Evolutionary conservation across 2,888 invertebrate species (phyloP).

Genomic region (Cryptus armator): DNA sequence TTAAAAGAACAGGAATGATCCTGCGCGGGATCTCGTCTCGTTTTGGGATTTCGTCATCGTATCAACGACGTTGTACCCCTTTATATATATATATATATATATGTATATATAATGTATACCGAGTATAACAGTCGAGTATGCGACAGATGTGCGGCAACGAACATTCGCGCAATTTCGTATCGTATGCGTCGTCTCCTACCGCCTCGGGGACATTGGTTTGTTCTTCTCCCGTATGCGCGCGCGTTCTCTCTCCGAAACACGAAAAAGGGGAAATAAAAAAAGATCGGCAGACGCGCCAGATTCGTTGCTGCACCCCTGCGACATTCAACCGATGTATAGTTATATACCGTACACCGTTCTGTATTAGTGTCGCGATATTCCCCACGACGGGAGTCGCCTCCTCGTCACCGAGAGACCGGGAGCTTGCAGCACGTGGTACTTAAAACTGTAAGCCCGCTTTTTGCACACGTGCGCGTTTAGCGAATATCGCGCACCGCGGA

Average conservation of each 20-base stretch:
- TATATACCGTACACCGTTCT: not conserved
- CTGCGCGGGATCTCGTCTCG: conserved; percentile 49
- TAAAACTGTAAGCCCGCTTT: conserved; percentile 21
- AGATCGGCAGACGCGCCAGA: conserved; percentile 61
- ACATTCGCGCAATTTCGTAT: conserved; percentile 37
- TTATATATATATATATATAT: not conserved
- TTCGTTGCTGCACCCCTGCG: conserved; percentile 54
- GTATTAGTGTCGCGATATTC: conserved; percentile 17
- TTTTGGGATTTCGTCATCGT: conserved; percentile 68
- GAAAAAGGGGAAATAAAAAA: conserved; percentile 34
- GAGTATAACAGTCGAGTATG: conserved; percentile 32
- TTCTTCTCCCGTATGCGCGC: not conserved
- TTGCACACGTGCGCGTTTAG: conserved; percentile 52
- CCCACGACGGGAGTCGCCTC: conserved; percentile 60
- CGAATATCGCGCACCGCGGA: conserved; percentile 26
- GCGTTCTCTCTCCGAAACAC: conserved; percentile 11
- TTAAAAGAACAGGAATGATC: conserved; percentile 65
- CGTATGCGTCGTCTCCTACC: conserved; percentile 10
- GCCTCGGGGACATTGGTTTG: conserved; percentile 11
- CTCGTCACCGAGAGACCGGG: conserved; percentile 60
- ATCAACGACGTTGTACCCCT: conserved; percentile 35
- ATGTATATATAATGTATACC: conserved; percentile 3
- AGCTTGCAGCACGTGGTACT: conserved; percentile 64
- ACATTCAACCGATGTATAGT: conserved; percentile 29
- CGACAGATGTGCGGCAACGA: conserved; percentile 54